Evolutionary conservation across 2,797 vertebrate species (phyloP), one percentile per base, ranked within the genome.

Genomic region (Phrynocephalus vlangalii): DNA sequence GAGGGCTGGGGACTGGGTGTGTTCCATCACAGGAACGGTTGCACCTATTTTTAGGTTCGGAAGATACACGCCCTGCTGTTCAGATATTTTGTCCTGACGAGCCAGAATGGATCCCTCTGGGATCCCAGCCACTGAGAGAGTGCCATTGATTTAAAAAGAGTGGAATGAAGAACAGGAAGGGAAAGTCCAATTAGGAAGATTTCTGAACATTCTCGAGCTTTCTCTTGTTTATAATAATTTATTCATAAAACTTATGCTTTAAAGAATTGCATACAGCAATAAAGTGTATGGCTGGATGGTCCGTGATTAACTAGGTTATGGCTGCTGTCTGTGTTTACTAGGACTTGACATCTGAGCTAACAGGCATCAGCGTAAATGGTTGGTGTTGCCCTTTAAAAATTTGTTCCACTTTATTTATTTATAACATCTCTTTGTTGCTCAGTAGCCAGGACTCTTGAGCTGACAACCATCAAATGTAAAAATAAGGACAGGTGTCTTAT

Each of bases 21-120:
- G 92, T 84, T 91, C 88, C 82, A 84, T 91, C 92, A 95, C 87
- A 87, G 79, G 94, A 95, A 89, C 89, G 91, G 87, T 67, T 93
- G 93, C 89, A 92, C 94, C 94, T 96, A 94, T 96, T 95, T 96
- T 92, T 92, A 91, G 93, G 86, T 92, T 78, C 86, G 0, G 0
- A 79, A 94, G 88, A 81, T 68, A 83, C 80, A 86, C 93, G 84
- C 91, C 82, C 48, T 71, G 88, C 91, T 79, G 83, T 83, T 91
- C 89, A 86, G 87, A 67, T 83, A 90, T 86, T 28, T 24, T 86
- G 26, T 86, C 93, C 79, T 86, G 83, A 87, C 52, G 84, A 85
- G 92, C 92, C 89, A 85, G 87, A 72, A 52, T 18, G 1, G 92
- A 88, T 92, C 91, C 87, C 79, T 93, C 75, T 22, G 89, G 91